Conservation (phyloP, 2,888 invertebrate species). For the Linnaemya tessellans region DNA sequence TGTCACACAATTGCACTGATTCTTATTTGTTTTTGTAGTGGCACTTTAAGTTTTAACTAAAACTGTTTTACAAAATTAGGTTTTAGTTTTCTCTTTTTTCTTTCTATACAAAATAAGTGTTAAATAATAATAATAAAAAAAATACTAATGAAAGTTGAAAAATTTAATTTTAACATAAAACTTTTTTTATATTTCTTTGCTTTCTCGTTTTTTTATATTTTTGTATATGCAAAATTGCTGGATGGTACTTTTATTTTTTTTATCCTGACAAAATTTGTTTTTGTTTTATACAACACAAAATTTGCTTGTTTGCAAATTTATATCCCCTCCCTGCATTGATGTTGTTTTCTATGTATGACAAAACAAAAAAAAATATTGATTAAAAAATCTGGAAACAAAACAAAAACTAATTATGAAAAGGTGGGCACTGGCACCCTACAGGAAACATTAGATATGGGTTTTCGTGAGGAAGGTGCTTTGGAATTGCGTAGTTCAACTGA, state of each 20-base stretch:
- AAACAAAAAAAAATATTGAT: conserved; percentile 47
- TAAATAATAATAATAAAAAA: not conserved
- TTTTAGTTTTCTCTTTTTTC: conserved; percentile 17
- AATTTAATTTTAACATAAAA: conserved; percentile 61
- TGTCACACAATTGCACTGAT: conserved; percentile 47
- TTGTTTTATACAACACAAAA: conserved; percentile 39
- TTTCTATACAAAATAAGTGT: not conserved
- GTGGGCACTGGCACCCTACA: conserved; percentile 84
- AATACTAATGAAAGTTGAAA: conserved; percentile 18
- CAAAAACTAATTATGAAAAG: conserved; percentile 81
- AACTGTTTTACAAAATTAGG: conserved; percentile 52
- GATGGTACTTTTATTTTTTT: conserved; percentile 35
- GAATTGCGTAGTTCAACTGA: conserved; percentile 94
- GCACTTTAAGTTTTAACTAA: conserved; percentile 16
- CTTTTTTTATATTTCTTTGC: conserved; percentile 53
- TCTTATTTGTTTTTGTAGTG: conserved; percentile 30
- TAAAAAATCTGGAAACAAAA: conserved; percentile 66
- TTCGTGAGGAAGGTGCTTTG: conserved; percentile 91
- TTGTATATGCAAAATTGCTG: conserved; percentile 57
- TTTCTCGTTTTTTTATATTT: conserved; percentile 42
- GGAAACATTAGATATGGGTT: conserved; percentile 85
- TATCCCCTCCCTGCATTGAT: conserved; percentile 60
- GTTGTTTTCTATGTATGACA: conserved; percentile 67
- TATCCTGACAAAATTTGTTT: conserved; percentile 38
- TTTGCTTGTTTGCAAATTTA: conserved; percentile 24